Percentiles rank a stretch among this genome's conserved stretches.
Conservation (phyloP, 2,888 invertebrate species). For the Lottia scabra region DNA sequence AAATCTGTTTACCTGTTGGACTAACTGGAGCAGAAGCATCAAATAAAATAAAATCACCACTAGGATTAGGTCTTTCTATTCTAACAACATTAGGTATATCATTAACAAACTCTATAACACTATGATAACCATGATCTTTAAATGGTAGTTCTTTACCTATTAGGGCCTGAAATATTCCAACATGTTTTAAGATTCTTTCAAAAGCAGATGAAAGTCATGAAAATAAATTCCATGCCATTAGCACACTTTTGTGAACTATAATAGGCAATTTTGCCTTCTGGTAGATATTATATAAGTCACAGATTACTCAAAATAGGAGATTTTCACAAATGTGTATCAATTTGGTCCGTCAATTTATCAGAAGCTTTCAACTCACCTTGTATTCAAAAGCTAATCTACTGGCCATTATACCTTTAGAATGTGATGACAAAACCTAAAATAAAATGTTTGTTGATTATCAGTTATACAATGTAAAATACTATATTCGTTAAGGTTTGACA, state of each 20-base stretch:
- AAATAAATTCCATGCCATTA: no score
- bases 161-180: conserved; percentile 28
- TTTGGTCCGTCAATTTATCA: no score
- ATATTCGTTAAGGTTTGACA: no score
- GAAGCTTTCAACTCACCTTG: conserved; percentile 42
- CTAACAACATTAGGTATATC: conserved; percentile 44
- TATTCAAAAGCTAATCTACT: conserved; percentile 43
- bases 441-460: no score
- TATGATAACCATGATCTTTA: conserved; percentile 47
- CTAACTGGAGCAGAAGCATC: conserved; percentile 30
- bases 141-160: conserved; percentile 41
- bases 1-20: background rate
- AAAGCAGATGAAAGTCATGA: no score
- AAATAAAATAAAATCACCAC: conserved; percentile 58
- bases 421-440: conserved; percentile 38
- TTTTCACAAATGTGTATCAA: no score
- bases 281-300: no score
- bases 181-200: no score
- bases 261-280: no score
- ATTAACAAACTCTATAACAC: conserved; percentile 55
- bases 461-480: no score
- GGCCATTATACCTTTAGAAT: conserved; percentile 47
- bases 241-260: no score
- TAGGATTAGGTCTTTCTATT: conserved; percentile 46
- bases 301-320: no score